These are phyloP conservation scores for Pterostichus madidus DNA, from an alignment of 2,888 invertebrate species.

Conservation along the genomic window DNA sequence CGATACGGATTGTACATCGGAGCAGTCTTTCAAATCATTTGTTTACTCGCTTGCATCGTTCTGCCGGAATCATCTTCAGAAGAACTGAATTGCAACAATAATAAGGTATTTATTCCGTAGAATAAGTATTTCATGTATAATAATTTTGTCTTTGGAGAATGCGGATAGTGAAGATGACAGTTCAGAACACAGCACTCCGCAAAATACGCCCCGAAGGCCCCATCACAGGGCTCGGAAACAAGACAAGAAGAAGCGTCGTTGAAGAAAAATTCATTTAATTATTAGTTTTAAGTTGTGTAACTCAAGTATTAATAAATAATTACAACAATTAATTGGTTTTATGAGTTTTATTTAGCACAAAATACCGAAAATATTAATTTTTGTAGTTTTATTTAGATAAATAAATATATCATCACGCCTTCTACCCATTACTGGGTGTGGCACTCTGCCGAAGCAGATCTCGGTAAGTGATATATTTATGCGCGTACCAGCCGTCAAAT, in stretches of 20 bases:
- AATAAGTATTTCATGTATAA: background rate
- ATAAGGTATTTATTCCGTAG: slow-evolving; percentile 76
- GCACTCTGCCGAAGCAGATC: too few species aligned
- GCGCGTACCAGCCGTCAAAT: too few species aligned
- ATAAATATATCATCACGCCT: too few species aligned
- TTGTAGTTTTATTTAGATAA: too few species aligned
- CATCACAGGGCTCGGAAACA: slow-evolving; percentile 82
- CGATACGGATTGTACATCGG: slow-evolving; percentile 91
- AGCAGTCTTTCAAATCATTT: slow-evolving; percentile 92
- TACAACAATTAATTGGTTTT: slow-evolving; percentile 12
- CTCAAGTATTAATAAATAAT: slow-evolving; percentile 30
- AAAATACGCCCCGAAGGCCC: slow-evolving; percentile 83
- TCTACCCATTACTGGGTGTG: too few species aligned
- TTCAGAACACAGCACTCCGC: slow-evolving; percentile 86
- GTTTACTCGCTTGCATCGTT: slow-evolving; percentile 90
- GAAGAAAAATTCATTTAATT: slow-evolving; percentile 69
- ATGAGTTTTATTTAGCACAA: slow-evolving; percentile 52
- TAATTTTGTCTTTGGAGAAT: slow-evolving; percentile 71
- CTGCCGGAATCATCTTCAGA: slow-evolving; percentile 84
- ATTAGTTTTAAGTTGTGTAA: slow-evolving; percentile 2
- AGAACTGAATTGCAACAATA: slow-evolving; percentile 75
- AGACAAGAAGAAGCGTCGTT: slow-evolving; percentile 86
- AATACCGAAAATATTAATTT: slow-evolving; percentile 40
- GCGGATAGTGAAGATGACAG: slow-evolving; percentile 88
- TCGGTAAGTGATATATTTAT: too few species aligned